Evolutionary conservation across 2,888 invertebrate genomes (phyloP).

Genomic region (Lissonota sp.): DNA sequence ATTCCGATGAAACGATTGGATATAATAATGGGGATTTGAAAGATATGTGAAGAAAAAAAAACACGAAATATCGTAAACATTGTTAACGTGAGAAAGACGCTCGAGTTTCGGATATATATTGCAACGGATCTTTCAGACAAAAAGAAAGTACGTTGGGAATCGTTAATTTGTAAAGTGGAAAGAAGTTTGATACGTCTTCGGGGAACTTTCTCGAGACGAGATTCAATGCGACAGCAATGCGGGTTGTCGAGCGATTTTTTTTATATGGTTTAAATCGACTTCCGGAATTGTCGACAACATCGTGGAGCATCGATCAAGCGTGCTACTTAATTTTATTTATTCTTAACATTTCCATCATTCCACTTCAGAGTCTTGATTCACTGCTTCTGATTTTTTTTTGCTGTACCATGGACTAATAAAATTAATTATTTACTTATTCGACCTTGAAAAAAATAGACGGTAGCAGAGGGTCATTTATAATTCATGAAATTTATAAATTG

Average conservation of each 20-base stretch:
- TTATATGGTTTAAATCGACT: neutral
- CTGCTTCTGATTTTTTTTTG: neutral
- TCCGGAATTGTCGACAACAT: neutral
- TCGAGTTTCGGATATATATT: constrained; percentile 14
- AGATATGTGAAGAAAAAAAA: neutral
- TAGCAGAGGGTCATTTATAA: no score
- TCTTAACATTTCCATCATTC: neutral
- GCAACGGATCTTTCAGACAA: no score
- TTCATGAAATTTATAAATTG: neutral
- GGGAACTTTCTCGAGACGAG: constrained; percentile 43
- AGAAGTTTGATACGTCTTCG: neutral
- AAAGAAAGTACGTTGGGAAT: constrained; percentile 33
- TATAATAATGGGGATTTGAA: constrained; percentile 25
- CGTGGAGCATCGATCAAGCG: no score
- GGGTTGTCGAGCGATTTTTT: constrained; percentile 27
- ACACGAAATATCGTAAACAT: constrained; percentile 23
- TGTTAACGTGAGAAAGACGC: constrained; percentile 43
- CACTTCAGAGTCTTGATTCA: neutral
- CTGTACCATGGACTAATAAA: no score
- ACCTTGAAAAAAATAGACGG: no score
- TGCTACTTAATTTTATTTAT: no score
- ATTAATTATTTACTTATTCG: no score
- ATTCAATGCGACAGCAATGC: constrained; percentile 43
- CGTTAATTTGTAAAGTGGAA: constrained; percentile 28
- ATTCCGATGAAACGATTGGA: constrained; percentile 46